Evolutionary conservation across 2,113 vertebrate genomes (phyloP).

Genomic region (Rhynchomys soricoides): DNA sequence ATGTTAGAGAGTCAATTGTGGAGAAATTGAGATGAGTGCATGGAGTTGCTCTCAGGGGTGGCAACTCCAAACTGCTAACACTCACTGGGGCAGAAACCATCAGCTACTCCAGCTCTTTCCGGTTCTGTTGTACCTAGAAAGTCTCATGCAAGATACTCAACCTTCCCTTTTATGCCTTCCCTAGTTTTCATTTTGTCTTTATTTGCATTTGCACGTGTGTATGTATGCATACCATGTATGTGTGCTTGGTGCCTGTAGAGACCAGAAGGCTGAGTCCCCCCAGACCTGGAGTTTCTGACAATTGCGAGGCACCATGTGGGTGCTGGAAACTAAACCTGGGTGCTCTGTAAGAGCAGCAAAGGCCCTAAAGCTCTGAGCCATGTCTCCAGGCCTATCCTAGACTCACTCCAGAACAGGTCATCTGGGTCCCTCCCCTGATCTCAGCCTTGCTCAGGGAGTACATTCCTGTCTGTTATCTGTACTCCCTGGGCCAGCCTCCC

Average conservation of each 20-base stretch:
- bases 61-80: neutral
- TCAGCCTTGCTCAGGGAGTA: neutral
- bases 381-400: neutral
- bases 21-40: neutral
- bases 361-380: neutral
- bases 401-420: neutral
- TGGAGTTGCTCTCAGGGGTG: neutral
- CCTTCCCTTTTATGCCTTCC: neutral
- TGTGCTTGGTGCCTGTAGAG: neutral
- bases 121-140: neutral
- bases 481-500: neutral
- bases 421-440: neutral
- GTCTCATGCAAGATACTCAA: neutral
- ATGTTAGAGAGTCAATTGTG: neutral
- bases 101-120: neutral
- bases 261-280: neutral
- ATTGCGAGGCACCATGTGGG: neutral
- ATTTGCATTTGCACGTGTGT: neutral
- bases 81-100: neutral
- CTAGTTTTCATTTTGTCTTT: neutral
- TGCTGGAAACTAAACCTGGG: neutral
- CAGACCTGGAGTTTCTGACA: neutral
- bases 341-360: neutral
- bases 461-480: neutral
- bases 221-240: neutral